Evolutionary conservation across 2,113 vertebrate species (phyloP).

Genomic region (Acanthochromis polyacanthus): DNA sequence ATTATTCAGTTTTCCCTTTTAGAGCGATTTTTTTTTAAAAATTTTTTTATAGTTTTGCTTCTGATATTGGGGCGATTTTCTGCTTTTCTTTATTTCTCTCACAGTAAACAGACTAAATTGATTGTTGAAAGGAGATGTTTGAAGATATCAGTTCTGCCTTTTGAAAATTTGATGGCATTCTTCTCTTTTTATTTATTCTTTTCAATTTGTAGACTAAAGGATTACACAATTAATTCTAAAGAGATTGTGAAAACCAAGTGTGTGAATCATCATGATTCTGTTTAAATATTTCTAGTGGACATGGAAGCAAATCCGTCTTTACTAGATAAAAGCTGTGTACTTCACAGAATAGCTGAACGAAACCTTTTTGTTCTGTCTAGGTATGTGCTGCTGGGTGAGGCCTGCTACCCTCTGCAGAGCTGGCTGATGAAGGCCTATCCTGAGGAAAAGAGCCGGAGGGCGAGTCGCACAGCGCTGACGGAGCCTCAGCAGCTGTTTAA

Average conservation of each 20-base stretch:
- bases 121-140: not conserved
- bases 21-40: too few relatives aligned
- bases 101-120: not conserved
- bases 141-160: not conserved
- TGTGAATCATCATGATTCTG: too few relatives aligned
- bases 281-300: too few relatives aligned
- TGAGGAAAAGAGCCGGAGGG: conserved; percentile 41
- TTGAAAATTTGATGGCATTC: too few relatives aligned
- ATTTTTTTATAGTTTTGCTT: too few relatives aligned
- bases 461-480: not conserved
- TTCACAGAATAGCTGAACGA: not conserved
- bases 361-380: conserved; percentile 48
- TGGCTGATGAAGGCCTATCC: conserved; percentile 84
- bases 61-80: not conserved
- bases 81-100: not conserved
- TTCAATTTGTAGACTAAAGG: too few relatives aligned
- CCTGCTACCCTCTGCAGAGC: conserved; percentile 82
- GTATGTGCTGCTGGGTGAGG: conserved; percentile 81
- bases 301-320: too few relatives aligned
- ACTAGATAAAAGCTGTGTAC: too few relatives aligned
- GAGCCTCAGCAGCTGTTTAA: conserved; percentile 78
- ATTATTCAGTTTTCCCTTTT: too few relatives aligned
- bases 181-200: too few relatives aligned
- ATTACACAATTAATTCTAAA: too few relatives aligned
- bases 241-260: too few relatives aligned